Evolutionary conservation across 2,113 vertebrate species (phyloP).

Genomic region (Miniopterus natalensis): DNA sequence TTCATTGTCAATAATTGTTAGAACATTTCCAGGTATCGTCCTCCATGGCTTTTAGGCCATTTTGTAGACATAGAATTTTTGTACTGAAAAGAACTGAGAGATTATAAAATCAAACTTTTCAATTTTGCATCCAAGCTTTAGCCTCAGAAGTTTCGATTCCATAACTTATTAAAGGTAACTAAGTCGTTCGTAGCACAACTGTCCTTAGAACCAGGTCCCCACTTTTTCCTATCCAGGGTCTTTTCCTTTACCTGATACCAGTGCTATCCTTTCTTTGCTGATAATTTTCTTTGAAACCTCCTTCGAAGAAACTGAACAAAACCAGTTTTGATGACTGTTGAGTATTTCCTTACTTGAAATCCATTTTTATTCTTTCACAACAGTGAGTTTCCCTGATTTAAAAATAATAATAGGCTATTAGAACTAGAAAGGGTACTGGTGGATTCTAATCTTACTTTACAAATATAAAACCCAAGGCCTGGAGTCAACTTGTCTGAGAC

Average conservation of each 20-base stretch:
- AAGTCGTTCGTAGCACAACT: neutral
- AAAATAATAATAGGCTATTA: neutral
- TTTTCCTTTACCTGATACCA: neutral
- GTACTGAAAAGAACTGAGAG: neutral
- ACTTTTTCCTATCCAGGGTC: neutral
- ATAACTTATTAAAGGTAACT: neutral
- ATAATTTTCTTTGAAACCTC: slow-evolving; percentile 45
- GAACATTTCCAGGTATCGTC: neutral
- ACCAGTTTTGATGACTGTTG: neutral
- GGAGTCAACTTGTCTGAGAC: neutral
- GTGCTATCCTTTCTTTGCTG: slow-evolving; percentile 28
- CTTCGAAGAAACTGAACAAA: slow-evolving; percentile 38
- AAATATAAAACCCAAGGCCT: neutral
- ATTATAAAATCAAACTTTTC: neutral
- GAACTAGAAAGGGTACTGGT: neutral
- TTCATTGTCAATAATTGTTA: neutral
- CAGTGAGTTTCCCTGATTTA: neutral
- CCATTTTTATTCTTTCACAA: slow-evolving; percentile 53
- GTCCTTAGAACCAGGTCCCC: neutral
- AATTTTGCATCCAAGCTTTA: neutral
- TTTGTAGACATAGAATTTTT: slow-evolving; percentile 17
- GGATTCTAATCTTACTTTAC: slow-evolving; percentile 11
- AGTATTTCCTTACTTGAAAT: neutral
- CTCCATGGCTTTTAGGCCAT: neutral
- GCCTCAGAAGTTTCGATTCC: neutral